Base-by-base conservation (phyloP, 1,140 invertebrate genomes). In the Drosophila chauvacae region DNA sequence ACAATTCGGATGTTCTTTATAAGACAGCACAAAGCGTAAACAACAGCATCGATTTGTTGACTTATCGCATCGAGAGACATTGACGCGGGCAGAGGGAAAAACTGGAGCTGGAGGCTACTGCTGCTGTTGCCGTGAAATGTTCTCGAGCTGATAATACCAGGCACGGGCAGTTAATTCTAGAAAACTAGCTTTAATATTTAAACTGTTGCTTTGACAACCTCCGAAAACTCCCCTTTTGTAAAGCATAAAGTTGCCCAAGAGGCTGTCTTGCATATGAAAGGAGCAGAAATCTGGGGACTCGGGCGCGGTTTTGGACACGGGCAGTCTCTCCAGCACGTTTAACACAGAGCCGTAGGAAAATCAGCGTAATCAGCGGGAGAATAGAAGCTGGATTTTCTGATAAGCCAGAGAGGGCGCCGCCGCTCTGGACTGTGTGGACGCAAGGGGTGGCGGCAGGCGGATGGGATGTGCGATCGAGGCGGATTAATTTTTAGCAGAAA, bases 401-500 rank as follows among this genome's bases (percentile, higher is more conserved):
- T 86, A 85, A 85, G 78, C 55, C 73, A 35, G 66, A 72, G 66
- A 72, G 69, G 53, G 53, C 53, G 35, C 35, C 53, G 53, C 35
- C 20, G 37, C 41, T 39, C 41, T 79, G 73, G 71, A 64, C 48
- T 84, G 79, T 77, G 80, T 53, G 80, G 72, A 84, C 64, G 66
- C 72, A 64, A 64, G 61, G 58, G 28, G 14, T 51, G 41, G 35
- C 35, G 37, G 64, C 28, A 42, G 41, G 30, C 50, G 60, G 33
- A 13, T 33, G 57, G 14, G 65, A 45, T 11, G 44, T 50, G 37
- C 20, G 55, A 59, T 58, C 45, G 55, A 48, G 35, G 74, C 50
- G 56, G 64, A 63, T 76, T 73, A 48, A 66, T 57, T 77, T 88
- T 84, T 88, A 78, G 73, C 86, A 77, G 81, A 90, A 87, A 88